These are phyloP conservation scores for Proales similis DNA, from an alignment of 1,140 invertebrate species.

Conservation along the genomic window DNA sequence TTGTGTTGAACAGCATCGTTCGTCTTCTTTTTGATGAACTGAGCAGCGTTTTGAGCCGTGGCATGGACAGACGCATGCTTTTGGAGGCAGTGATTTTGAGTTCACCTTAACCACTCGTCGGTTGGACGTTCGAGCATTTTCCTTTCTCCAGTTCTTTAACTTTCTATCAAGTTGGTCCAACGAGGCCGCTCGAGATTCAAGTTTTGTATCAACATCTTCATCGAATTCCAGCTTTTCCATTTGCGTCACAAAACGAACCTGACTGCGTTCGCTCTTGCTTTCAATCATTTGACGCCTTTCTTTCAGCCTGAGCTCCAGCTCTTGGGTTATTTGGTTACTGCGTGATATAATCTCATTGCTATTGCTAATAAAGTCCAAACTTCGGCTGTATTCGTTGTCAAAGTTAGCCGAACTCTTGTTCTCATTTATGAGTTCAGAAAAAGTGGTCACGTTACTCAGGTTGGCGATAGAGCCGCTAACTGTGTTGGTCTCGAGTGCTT, in stretches of 20 bases:
- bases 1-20: slow-evolving; percentile 6
- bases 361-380: background rate
- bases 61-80: slow-evolving; percentile 30
- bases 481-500: slow-evolving; percentile 23
- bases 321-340: slow-evolving; percentile 32
- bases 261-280: slow-evolving; percentile 31
- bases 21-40: background rate
- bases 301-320: slow-evolving; percentile 28
- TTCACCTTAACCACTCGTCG: slow-evolving; percentile 11
- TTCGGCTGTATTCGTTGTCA: background rate
- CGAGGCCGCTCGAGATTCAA: background rate
- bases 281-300: slow-evolving; percentile 34
- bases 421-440: slow-evolving; percentile 27
- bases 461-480: slow-evolving; percentile 11
- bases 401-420: slow-evolving; percentile 2
- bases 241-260: too few species aligned
- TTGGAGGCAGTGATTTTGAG: background rate
- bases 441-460: slow-evolving; percentile 28
- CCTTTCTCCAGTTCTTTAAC: slow-evolving; percentile 21
- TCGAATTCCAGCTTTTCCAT: background rate
- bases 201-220: background rate
- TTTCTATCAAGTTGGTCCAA: slow-evolving; percentile 5
- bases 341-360: slow-evolving; percentile 28
- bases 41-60: background rate
- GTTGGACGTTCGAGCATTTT: too few species aligned